Conservation (phyloP, 2,888 invertebrate genomes). For the Eretmocerus hayati region DNA sequence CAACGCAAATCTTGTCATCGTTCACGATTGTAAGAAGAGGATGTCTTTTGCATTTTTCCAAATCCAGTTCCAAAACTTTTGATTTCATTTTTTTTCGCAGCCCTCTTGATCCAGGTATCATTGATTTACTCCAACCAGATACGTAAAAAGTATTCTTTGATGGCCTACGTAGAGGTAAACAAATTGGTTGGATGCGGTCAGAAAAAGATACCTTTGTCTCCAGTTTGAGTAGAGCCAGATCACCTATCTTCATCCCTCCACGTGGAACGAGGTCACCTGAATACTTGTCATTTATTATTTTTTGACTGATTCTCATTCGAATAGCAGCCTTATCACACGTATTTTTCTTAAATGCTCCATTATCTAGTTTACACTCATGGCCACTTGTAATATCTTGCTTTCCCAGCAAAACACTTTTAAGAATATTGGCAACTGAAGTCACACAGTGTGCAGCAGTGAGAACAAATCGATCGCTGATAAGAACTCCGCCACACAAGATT, state of each 20-base stretch:
- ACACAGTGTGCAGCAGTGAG: conserved; percentile 10
- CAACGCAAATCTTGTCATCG: conserved; percentile 10
- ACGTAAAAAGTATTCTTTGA: neutral
- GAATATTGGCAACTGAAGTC: neutral
- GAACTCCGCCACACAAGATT: conserved; percentile 6
- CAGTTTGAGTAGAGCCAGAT: conserved; percentile 9
- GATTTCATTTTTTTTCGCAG: neutral
- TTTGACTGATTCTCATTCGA: neutral
- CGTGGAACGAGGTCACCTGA: neutral
- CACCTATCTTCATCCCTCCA: neutral
- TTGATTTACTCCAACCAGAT: conserved; percentile 5
- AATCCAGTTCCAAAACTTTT: neutral
- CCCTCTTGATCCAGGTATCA: neutral
- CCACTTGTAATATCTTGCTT: neutral
- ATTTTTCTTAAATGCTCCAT: neutral
- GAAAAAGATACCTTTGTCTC: neutral
- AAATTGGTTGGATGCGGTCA: conserved; percentile 7
- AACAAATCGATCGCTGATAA: conserved; percentile 5
- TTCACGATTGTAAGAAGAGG: neutral
- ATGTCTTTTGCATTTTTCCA: neutral
- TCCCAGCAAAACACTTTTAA: conserved; percentile 3
- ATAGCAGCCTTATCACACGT: neutral
- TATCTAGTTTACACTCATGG: neutral
- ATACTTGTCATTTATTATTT: neutral
- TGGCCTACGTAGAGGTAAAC: conserved; percentile 1